phyloP scores from a whole-genome alignment of 2,888 invertebrate species.

The Sarcophaga rosellei region DNA sequence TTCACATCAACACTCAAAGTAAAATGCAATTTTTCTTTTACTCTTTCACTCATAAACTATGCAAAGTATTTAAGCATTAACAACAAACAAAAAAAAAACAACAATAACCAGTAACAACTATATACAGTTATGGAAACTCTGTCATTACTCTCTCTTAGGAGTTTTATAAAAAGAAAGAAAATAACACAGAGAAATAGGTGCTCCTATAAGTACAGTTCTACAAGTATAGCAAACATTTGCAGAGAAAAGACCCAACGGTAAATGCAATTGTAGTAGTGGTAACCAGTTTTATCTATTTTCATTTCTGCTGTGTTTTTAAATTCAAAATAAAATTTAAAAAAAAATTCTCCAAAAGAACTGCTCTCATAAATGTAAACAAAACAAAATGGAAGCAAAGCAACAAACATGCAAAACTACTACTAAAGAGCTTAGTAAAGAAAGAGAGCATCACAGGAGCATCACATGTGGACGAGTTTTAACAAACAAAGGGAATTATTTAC shows the following conservation, averaged over 20 bases:
- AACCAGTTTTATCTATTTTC: slow-evolving; percentile 5
- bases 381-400: not conserved
- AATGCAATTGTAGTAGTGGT: slow-evolving; percentile 39
- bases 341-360: not conserved
- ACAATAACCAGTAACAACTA: not conserved
- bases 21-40: slow-evolving; percentile 50
- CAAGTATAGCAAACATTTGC: not conserved
- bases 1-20: slow-evolving; percentile 74
- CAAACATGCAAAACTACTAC: not conserved
- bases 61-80: slow-evolving; percentile 56
- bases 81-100: slow-evolving; percentile 12
- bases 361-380: slow-evolving; percentile 40
- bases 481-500: slow-evolving; percentile 1
- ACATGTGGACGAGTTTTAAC: not conserved
- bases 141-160: not conserved
- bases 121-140: not conserved
- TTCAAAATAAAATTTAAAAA: not conserved
- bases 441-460: not conserved
- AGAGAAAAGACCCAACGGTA: slow-evolving; percentile 4
- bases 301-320: not conserved
- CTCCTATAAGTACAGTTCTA: not conserved
- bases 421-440: not conserved
- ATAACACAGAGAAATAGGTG: too few species aligned
- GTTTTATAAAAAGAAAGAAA: not conserved
- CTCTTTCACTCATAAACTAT: slow-evolving; percentile 28